Evolutionary conservation across 1,140 invertebrate genomes (phyloP).

Genomic region (Muscidifurax raptorellus): DNA sequence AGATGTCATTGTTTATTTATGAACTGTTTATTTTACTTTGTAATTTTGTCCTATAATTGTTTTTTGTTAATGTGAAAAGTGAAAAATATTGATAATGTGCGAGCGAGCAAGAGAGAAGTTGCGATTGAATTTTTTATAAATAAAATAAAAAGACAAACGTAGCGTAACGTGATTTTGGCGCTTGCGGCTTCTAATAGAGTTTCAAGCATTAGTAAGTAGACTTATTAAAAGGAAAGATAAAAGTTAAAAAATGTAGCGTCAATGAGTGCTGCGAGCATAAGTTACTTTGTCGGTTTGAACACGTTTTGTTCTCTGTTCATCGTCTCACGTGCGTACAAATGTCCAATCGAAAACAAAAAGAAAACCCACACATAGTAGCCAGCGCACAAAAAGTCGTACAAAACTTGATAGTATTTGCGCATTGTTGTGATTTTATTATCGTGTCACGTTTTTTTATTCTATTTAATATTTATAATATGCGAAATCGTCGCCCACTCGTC

Average conservation of each 20-base stretch:
- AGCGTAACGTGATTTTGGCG: slow-evolving; percentile 61
- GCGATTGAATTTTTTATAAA: slow-evolving; percentile 63
- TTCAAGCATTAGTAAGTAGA: slow-evolving; percentile 56
- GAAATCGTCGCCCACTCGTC: neutral
- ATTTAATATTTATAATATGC: slow-evolving; percentile 46
- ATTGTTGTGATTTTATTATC: slow-evolving; percentile 50
- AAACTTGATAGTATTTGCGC: slow-evolving; percentile 52
- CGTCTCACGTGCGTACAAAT: slow-evolving; percentile 31
- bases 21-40: slow-evolving; percentile 73
- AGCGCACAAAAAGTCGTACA: slow-evolving; percentile 45
- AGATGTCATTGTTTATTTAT: slow-evolving; percentile 75
- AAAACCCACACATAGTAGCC: neutral
- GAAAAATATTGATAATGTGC: slow-evolving; percentile 43
- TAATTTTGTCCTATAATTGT: slow-evolving; percentile 70
- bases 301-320: slow-evolving; percentile 42
- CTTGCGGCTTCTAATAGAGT: slow-evolving; percentile 58
- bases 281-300: slow-evolving; percentile 45
- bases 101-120: slow-evolving; percentile 52
- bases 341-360: slow-evolving; percentile 36
- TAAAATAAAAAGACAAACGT: slow-evolving; percentile 42
- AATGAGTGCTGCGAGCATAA: slow-evolving; percentile 48
- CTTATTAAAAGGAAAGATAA: slow-evolving; percentile 49
- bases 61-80: slow-evolving; percentile 70
- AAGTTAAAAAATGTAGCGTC: slow-evolving; percentile 27
- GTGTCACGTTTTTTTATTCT: slow-evolving; percentile 39